Base-by-base conservation (phyloP, 2,888 invertebrate species). In the Mythimna impura region DNA sequence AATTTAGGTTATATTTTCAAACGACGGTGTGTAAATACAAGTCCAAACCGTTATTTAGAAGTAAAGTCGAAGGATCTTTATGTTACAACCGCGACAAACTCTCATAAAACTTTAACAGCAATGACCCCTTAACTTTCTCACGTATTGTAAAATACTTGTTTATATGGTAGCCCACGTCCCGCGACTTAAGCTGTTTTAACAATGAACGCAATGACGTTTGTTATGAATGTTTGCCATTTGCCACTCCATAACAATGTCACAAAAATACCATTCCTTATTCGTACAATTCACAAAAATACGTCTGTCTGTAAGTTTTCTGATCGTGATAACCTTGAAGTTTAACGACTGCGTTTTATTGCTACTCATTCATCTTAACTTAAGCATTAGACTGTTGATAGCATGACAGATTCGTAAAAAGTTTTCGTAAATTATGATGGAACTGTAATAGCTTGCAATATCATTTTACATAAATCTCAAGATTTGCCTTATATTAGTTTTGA, bases 51-150 rank as follows among this genome's bases (percentile, higher is more conserved):
- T 81, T 84, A 81, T 73, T 74, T 58, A 55, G 52, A 71, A 71
- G 43, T 62, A 71, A 71, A 71, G 61, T 43, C 66, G 20, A 70
- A 78, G 63, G 66, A 78, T 81, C 36, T 69, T 40, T 70, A 69
- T 66, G 70, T 70, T 76, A 77, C 73, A 80, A 85, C 73, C 80
- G 79, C 82, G 76, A 86, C 86, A 88, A 89, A 90, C 89, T 85
- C 86, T 89, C 88, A 87, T 92, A 88, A 92, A 91, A 85, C 77
- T 86, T 86, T 86, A 86, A 87, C 82, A 82, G 76, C 82, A 87
- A 76, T 87, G 88, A 90, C 89, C 88, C 86, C 88, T 86, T 86
- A 86, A 86, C 88, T 90, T 91, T 91, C 90, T 84, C 87, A 83
- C 80, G 83, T 77, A 87, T 85, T 82, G 83, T 89, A 87, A 87